Conservation (phyloP, 1,140 invertebrate species). For the Babylonia areolata region DNA sequence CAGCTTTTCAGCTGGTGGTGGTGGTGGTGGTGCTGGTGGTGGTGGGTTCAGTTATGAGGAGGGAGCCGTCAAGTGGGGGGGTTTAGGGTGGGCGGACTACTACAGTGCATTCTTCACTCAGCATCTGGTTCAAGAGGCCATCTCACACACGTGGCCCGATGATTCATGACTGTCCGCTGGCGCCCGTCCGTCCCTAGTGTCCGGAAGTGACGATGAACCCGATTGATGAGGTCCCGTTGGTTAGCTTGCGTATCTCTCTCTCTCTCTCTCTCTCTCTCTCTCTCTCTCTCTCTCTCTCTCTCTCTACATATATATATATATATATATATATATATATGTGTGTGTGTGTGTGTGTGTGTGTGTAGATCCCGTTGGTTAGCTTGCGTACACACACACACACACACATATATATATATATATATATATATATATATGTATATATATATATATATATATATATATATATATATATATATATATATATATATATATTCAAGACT, state of each 20-base stretch:
- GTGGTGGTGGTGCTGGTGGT: background rate
- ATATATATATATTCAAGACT: no score
- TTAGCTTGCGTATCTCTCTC: background rate
- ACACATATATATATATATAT: no score
- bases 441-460: no score
- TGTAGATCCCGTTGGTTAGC: no score
- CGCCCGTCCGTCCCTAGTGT: background rate
- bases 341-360: no score
- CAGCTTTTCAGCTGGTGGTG: background rate
- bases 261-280: background rate
- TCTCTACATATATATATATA: background rate
- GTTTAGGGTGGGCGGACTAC: background rate
- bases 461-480: no score
- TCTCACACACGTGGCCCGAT: background rate
- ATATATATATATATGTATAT: no score
- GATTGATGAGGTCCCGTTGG: background rate
- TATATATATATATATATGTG: background rate
- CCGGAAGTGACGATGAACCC: background rate
- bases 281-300: background rate
- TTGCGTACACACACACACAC: no score
- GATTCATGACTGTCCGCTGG: no score
- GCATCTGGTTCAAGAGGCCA: background rate
- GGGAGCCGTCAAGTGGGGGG: background rate
- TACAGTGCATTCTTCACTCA: background rate
- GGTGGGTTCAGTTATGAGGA: background rate